Evolutionary conservation across 2,888 invertebrate species (phyloP).

Genomic region (Stenotaenia linearis): DNA sequence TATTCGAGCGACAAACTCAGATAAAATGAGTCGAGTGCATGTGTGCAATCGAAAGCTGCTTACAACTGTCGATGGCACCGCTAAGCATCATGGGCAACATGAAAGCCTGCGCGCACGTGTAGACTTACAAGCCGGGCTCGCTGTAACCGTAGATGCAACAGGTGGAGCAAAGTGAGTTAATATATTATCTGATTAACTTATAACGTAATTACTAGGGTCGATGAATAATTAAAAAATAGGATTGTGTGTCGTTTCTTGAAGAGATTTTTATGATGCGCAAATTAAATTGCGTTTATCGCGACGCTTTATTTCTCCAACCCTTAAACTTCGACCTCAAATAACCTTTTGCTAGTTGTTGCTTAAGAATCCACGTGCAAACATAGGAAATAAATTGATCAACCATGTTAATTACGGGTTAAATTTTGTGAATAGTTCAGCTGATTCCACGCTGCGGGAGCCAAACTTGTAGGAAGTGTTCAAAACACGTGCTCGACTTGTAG

Average conservation of each 20-base stretch:
- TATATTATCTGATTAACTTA: too few species aligned
- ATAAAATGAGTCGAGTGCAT: background rate
- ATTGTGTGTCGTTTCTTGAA: too few species aligned
- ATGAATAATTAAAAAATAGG: too few species aligned
- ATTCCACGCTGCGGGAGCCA: background rate
- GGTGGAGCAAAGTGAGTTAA: too few species aligned
- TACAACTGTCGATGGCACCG: background rate
- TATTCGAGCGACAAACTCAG: background rate
- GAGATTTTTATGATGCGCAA: too few species aligned
- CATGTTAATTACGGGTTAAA: background rate
- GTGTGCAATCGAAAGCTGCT: background rate
- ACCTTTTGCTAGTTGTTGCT: background rate
- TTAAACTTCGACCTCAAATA: background rate
- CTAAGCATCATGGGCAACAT: background rate
- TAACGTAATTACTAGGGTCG: too few species aligned
- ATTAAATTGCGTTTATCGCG: too few species aligned
- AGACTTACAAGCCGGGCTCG: background rate
- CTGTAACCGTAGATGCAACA: background rate
- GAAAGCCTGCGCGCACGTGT: background rate
- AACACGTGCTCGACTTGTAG: background rate
- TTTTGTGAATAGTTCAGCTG: background rate
- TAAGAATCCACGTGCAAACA: background rate
- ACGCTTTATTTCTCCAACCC: background rate
- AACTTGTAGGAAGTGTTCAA: background rate
- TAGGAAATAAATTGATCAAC: background rate